These are phyloP conservation scores for Augochlora pura DNA, from an alignment of 1,140 invertebrate species.

Conservation along the genomic window DNA sequence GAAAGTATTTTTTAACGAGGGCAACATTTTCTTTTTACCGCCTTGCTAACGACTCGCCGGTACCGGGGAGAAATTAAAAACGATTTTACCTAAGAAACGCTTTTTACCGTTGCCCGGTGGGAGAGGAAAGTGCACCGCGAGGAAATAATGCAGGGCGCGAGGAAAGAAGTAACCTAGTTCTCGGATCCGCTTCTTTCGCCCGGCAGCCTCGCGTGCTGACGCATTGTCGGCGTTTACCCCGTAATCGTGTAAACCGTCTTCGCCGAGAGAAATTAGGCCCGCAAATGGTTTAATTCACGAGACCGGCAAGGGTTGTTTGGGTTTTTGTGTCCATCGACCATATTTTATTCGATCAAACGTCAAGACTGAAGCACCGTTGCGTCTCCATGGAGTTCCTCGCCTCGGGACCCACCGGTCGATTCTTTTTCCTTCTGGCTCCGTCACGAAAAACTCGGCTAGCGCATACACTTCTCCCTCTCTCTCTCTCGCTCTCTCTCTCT, in stretches of 20 bases:
- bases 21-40: slow-evolving; percentile 58
- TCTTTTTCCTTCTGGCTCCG: slow-evolving; percentile 23
- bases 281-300: slow-evolving; percentile 12
- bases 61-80: slow-evolving; percentile 51
- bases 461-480: slow-evolving; percentile 10
- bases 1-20: slow-evolving; percentile 58
- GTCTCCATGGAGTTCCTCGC: slow-evolving; percentile 14
- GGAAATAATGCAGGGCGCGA: slow-evolving; percentile 9
- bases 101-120: not conserved
- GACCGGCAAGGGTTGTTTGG: not conserved
- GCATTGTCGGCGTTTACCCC: not conserved
- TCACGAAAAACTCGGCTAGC: slow-evolving; percentile 28
- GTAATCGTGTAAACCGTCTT: not conserved
- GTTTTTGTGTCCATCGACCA: not conserved
- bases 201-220: not conserved
- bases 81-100: slow-evolving; percentile 32
- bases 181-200: slow-evolving; percentile 8
- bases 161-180: slow-evolving; percentile 36
- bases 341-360: slow-evolving; percentile 37
- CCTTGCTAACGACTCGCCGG: slow-evolving; percentile 45
- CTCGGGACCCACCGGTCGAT: slow-evolving; percentile 14
- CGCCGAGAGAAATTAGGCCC: not conserved
- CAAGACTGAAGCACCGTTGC: not conserved
- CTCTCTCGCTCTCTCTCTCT: not conserved
- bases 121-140: not conserved